Conservation (phyloP, 2,797 vertebrate species). For the Novumbra hubbsi region DNA sequence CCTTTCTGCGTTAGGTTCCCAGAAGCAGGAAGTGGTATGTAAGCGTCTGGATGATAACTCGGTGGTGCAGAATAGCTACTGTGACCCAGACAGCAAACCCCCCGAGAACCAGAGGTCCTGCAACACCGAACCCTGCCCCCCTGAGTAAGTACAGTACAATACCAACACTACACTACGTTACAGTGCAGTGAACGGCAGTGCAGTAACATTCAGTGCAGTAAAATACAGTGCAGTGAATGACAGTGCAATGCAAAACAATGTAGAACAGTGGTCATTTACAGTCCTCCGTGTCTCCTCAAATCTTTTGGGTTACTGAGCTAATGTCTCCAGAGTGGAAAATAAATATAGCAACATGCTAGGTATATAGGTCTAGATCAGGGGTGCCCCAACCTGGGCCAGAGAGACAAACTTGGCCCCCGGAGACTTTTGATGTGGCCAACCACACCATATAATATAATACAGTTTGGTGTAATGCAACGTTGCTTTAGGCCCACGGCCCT, state of each 20-base stretch:
- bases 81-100: constrained; percentile 90
- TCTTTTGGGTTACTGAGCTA: too few relatives aligned
- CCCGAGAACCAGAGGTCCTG: constrained; percentile 94
- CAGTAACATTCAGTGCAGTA: background rate
- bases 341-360: too few relatives aligned
- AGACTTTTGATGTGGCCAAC: too few relatives aligned
- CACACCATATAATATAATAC: too few relatives aligned
- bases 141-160: constrained; percentile 83
- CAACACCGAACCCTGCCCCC: constrained; percentile 93
- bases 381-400: too few relatives aligned
- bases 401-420: too few relatives aligned
- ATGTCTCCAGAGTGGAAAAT: too few relatives aligned
- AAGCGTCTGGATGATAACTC: constrained; percentile 94
- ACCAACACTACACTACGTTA: background rate
- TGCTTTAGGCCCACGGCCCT: too few relatives aligned
- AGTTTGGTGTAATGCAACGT: too few relatives aligned
- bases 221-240: background rate
- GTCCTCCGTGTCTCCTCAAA: too few relatives aligned
- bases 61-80: constrained; percentile 95
- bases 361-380: background rate
- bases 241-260: background rate
- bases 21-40: constrained; percentile 95
- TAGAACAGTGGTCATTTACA: background rate
- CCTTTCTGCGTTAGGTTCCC: constrained; percentile 74
- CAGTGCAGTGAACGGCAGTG: background rate